Evolutionary conservation across 2,797 vertebrate genomes (phyloP).

Genomic region (Microctenopoma steveboyesi): DNA sequence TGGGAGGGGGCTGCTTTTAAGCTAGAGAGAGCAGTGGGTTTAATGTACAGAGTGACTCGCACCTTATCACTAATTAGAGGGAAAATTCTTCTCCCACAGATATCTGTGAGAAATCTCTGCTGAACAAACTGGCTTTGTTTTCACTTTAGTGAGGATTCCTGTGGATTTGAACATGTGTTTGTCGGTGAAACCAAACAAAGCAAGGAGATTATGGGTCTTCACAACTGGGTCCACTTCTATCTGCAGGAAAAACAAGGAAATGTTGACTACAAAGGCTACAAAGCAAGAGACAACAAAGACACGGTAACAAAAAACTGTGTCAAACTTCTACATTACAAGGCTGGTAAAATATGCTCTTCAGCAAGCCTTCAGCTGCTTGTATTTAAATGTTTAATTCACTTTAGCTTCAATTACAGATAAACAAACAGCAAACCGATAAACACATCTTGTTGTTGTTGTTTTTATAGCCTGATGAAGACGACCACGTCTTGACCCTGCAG

Average conservation of each 20-base stretch:
- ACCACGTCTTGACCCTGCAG: slow-evolving; percentile 88
- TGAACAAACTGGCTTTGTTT: not conserved
- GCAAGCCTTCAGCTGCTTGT: no score
- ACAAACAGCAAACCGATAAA: no score
- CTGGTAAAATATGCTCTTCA: not conserved
- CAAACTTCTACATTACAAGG: not conserved
- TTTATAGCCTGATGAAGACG: slow-evolving; percentile 85
- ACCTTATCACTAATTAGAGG: not conserved
- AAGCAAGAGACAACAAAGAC: slow-evolving; percentile 79
- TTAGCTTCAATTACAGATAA: no score
- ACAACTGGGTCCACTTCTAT: slow-evolving; percentile 92
- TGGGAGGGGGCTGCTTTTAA: not conserved
- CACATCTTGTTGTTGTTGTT: slow-evolving; percentile 1
- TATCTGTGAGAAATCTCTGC: no score
- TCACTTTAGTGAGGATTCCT: slow-evolving; percentile 83
- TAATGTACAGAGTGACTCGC: not conserved
- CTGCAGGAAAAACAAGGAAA: slow-evolving; percentile 83
- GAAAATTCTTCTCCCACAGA: not conserved
- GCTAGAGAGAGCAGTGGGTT: not conserved
- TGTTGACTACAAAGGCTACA: slow-evolving; percentile 87
- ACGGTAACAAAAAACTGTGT: slow-evolving; percentile 70
- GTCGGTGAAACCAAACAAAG: slow-evolving; percentile 84
- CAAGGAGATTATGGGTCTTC: slow-evolving; percentile 85
- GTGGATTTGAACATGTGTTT: slow-evolving; percentile 90
- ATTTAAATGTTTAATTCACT: not conserved